Evolutionary conservation across 2,797 vertebrate species (phyloP).

Genomic region (Halcyon smyrnensis): DNA sequence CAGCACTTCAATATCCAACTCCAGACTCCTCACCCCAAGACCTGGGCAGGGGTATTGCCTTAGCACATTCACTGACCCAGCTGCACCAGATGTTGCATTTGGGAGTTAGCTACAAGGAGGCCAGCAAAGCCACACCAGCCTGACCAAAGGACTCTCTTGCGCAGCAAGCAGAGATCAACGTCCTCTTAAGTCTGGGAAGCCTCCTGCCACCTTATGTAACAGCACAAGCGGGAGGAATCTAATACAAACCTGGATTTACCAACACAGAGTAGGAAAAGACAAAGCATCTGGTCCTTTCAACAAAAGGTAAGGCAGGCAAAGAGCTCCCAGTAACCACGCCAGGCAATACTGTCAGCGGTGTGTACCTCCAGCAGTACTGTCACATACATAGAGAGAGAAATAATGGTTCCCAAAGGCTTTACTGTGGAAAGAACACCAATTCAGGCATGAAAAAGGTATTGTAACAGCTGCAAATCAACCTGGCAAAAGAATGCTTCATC

Average conservation of each 20-base stretch:
- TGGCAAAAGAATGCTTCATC: not conserved
- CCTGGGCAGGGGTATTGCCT: accelerated
- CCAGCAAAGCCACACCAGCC: not conserved
- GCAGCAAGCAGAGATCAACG: not conserved
- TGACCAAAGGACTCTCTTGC: not conserved
- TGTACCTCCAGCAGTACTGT: not conserved
- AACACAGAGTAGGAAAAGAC: not conserved
- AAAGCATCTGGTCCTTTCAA: not conserved
- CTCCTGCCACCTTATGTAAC: not conserved
- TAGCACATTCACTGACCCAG: not conserved
- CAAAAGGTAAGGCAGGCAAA: not conserved
- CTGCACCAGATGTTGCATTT: not conserved
- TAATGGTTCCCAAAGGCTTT: not conserved
- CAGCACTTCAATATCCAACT: not conserved
- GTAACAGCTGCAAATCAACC: not conserved
- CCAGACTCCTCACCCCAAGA: not conserved
- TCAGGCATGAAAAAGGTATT: not conserved
- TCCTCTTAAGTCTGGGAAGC: not conserved
- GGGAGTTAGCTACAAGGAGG: not conserved
- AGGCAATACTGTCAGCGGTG: not conserved
- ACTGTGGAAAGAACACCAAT: not conserved
- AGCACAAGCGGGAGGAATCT: not conserved
- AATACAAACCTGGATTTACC: not conserved
- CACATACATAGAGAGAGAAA: not conserved
- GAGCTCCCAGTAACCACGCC: not conserved